These are phyloP conservation scores for Lindbergichthys nudifrons DNA, from an alignment of 2,797 vertebrate genomes.

Conservation along the genomic window DNA sequence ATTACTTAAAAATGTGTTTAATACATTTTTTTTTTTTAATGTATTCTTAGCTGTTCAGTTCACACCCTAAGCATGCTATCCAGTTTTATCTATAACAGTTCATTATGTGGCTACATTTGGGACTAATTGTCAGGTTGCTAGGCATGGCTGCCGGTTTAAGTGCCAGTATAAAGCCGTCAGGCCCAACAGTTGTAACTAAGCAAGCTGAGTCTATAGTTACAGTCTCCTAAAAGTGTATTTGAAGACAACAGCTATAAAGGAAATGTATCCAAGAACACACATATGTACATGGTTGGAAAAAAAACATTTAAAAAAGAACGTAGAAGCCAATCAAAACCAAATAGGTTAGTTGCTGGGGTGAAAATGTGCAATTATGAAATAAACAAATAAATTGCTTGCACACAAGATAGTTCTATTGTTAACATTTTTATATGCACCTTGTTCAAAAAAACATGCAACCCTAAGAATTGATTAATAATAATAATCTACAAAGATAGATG, in stretches of 20 bases:
- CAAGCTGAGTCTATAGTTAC: not conserved
- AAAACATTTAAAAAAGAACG: too few relatives aligned
- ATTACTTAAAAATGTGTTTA: too few relatives aligned
- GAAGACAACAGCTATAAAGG: not conserved
- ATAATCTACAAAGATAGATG: not conserved
- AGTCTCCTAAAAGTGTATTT: not conserved
- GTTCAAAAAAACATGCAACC: constrained; percentile 6
- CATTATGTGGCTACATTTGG: constrained; percentile 38
- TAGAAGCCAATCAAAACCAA: too few relatives aligned
- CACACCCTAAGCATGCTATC: not conserved
- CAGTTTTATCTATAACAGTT: constrained; percentile 26
- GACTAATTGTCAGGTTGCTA: constrained; percentile 58
- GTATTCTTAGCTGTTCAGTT: not conserved
- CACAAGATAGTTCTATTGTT: too few relatives aligned
- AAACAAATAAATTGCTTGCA: too few relatives aligned
- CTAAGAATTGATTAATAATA: not conserved
- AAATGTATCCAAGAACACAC: not conserved
- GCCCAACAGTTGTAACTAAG: constrained; percentile 26
- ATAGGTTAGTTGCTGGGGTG: too few relatives aligned
- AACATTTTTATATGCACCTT: too few relatives aligned
- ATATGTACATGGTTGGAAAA: not conserved
- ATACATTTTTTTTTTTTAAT: not conserved
- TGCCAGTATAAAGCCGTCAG: constrained; percentile 18
- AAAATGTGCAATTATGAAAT: too few relatives aligned
- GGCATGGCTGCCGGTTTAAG: constrained; percentile 41